Evolutionary conservation across 2,113 vertebrate genomes (phyloP).

Genomic region (Cynoglossus semilaevis): DNA sequence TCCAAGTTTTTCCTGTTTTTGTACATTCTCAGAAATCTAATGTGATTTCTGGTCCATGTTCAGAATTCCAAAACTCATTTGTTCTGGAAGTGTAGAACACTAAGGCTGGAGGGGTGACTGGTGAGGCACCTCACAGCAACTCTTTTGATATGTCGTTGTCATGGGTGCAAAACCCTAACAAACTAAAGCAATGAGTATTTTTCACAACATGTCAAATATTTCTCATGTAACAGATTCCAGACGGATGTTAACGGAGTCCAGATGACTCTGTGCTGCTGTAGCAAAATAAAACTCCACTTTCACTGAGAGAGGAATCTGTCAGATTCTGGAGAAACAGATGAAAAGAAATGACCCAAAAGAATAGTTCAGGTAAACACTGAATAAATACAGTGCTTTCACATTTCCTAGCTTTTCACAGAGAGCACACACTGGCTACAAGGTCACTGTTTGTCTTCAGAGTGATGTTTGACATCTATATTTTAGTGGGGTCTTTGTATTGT

Average conservation of each 20-base stretch:
- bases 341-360: not conserved
- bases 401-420: conserved; percentile 18
- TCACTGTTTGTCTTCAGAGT: conserved; percentile 32
- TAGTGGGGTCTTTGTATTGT: conserved; percentile 29
- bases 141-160: too few species aligned
- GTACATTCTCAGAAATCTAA: too few species aligned
- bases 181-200: not conserved
- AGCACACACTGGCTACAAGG: conserved; percentile 32
- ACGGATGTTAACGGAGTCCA: not conserved
- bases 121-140: not conserved
- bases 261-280: not conserved
- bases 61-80: too few species aligned
- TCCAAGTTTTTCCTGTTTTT: too few species aligned
- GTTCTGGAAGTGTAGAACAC: too few species aligned
- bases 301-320: not conserved
- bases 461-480: conserved; percentile 54
- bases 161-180: too few species aligned
- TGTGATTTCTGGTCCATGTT: too few species aligned
- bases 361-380: conserved; percentile 7
- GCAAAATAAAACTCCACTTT: not conserved
- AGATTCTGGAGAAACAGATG: conserved; percentile 1
- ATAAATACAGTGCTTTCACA: conserved; percentile 26
- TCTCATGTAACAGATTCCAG: not conserved
- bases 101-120: not conserved
- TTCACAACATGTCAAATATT: not conserved